Conservation (phyloP, 2,113 vertebrate genomes). For the Nothoprocta perdicaria region DNA sequence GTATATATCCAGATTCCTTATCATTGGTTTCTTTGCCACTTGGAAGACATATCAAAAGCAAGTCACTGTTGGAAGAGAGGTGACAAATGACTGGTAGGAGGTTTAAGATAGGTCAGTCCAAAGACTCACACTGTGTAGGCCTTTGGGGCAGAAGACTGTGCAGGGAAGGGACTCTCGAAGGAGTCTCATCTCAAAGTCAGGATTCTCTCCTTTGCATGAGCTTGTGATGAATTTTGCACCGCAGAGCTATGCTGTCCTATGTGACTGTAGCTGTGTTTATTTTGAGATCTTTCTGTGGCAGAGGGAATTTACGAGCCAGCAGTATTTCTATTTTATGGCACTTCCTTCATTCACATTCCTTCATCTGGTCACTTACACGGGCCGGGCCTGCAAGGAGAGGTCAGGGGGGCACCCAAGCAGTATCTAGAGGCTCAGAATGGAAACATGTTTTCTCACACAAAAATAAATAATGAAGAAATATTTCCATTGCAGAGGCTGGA, state of each 20-base stretch:
- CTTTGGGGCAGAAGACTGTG: neutral
- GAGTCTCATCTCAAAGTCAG: conserved; percentile 3
- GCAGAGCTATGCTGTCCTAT: conserved; percentile 45
- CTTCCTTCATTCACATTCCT: conserved; percentile 71
- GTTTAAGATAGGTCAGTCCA: neutral
- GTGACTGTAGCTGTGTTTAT: conserved; percentile 65
- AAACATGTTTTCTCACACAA: conserved; percentile 67
- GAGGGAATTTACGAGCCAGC: conserved; percentile 66
- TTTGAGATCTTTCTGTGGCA: conserved; percentile 59
- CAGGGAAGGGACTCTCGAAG: neutral
- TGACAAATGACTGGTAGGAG: neutral
- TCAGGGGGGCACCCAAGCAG: conserved; percentile 36
- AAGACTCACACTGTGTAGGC: neutral
- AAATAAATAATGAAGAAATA: conserved; percentile 64
- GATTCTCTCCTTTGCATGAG: neutral
- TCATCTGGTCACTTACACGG: conserved; percentile 58
- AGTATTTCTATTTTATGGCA: conserved; percentile 73
- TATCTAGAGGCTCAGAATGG: conserved; percentile 61
- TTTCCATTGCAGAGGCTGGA: conserved; percentile 36
- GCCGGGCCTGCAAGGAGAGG: conserved; percentile 44
- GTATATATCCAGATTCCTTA: neutral
- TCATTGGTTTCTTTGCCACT: neutral
- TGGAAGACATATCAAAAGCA: neutral
- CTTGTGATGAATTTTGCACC: conserved; percentile 45
- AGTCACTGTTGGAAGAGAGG: neutral